phyloP scores from a whole-genome alignment of 1,140 invertebrate genomes.

The Heliconius nattereri region DNA sequence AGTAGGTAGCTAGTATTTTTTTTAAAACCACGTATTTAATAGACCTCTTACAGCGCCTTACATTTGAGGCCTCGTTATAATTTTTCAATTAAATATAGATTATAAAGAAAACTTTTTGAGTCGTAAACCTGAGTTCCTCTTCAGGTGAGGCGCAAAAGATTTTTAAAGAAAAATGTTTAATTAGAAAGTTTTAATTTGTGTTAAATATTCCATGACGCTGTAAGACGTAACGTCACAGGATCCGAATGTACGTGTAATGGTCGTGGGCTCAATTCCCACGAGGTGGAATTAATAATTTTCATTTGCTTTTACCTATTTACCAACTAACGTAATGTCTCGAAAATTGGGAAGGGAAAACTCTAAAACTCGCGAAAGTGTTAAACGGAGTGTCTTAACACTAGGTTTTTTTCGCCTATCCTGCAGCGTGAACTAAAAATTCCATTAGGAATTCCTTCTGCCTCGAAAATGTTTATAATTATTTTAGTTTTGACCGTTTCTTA shows the following conservation, averaged over 20 bases:
- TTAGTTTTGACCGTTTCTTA: background rate
- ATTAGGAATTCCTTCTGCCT: background rate
- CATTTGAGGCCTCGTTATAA: background rate
- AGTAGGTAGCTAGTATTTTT: background rate
- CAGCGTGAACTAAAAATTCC: too few species aligned
- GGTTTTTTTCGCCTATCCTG: too few species aligned
- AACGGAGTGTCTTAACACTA: too few species aligned
- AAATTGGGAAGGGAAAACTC: too few species aligned
- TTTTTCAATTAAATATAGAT: constrained; percentile 16
- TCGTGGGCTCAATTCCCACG: too few species aligned
- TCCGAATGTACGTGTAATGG: too few species aligned
- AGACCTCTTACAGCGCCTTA: background rate
- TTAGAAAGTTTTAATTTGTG: constrained; percentile 20
- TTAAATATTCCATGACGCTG: background rate
- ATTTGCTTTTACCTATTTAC: too few species aligned
- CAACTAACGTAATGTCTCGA: too few species aligned
- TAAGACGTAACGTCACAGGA: too few species aligned
- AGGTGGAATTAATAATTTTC: too few species aligned
- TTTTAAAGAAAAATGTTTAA: constrained; percentile 18
- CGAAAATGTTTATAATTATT: background rate
- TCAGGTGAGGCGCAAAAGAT: background rate
- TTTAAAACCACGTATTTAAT: background rate
- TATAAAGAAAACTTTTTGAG: constrained; percentile 5
- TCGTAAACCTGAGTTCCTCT: background rate
- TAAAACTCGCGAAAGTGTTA: too few species aligned